These are phyloP conservation scores for Emys orbicularis DNA, from an alignment of 2,797 vertebrate species.

Conservation along the genomic window DNA sequence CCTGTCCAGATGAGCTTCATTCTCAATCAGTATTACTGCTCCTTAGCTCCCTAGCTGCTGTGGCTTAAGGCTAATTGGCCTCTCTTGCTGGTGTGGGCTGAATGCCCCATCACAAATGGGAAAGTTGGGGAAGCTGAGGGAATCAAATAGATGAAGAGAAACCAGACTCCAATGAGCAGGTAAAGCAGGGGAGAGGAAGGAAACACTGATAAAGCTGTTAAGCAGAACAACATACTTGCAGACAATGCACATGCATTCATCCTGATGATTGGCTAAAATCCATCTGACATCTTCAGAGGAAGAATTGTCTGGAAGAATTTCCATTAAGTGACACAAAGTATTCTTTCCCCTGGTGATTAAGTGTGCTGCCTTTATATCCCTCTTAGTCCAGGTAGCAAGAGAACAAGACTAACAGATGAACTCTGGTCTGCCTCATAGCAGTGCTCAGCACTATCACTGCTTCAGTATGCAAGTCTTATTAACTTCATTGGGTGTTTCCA, in stretches of 20 bases:
- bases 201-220: not conserved
- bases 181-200: not conserved
- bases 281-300: not conserved
- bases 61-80: no score
- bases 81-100: no score
- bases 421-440: not conserved
- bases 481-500: not conserved
- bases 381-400: not conserved
- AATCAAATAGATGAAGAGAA: no score
- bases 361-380: not conserved
- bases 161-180: not conserved
- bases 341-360: no score
- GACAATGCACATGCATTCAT: not conserved
- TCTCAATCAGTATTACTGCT: no score
- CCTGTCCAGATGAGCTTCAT: no score
- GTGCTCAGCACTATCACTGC: not conserved
- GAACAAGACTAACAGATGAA: not conserved
- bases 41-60: no score
- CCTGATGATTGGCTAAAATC: not conserved
- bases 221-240: not conserved
- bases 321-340: not conserved
- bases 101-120: no score
- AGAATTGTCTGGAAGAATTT: not conserved
- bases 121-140: rapidly evolving
- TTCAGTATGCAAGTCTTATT: conserved; percentile 1